Conservation (phyloP, 2,797 vertebrate species). For the Danio jaintianensis region DNA sequence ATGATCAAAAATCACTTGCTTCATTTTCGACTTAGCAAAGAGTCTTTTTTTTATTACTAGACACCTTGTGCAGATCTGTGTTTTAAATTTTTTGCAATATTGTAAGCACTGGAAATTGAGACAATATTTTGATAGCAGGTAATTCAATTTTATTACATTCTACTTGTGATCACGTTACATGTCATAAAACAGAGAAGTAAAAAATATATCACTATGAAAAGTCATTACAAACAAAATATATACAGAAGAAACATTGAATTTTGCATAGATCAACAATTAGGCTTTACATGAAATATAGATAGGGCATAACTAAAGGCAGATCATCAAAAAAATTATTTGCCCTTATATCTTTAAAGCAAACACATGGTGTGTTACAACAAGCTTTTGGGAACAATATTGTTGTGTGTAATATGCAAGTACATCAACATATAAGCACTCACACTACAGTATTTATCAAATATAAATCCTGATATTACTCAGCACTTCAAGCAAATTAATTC, state of each 20-base stretch:
- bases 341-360: slow-evolving; percentile 6
- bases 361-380: background rate
- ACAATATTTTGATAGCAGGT: slow-evolving; percentile 47
- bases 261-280: slow-evolving; percentile 56
- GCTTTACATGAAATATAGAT: slow-evolving; percentile 49
- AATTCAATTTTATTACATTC: slow-evolving; percentile 44
- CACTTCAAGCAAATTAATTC: background rate
- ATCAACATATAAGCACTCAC: background rate
- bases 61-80: no score
- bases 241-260: slow-evolving; percentile 30
- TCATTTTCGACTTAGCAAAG: background rate
- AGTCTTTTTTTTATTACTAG: background rate
- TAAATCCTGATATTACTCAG: slow-evolving; percentile 6
- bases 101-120: slow-evolving; percentile 11
- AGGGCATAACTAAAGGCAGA: slow-evolving; percentile 10
- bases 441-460: slow-evolving; percentile 2
- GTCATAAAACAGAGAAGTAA: slow-evolving; percentile 43
- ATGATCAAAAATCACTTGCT: background rate
- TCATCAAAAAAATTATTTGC: slow-evolving; percentile 7
- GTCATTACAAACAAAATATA: slow-evolving; percentile 24
- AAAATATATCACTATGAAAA: slow-evolving; percentile 38
- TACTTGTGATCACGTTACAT: slow-evolving; percentile 42
- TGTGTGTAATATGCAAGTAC: background rate
- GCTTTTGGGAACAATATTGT: background rate
- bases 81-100: background rate